Percentiles rank a stretch among this genome's conserved stretches.
Evolutionary conservation across 2,888 invertebrate genomes (phyloP).

Genomic region (Neoscelio sp.): DNA sequence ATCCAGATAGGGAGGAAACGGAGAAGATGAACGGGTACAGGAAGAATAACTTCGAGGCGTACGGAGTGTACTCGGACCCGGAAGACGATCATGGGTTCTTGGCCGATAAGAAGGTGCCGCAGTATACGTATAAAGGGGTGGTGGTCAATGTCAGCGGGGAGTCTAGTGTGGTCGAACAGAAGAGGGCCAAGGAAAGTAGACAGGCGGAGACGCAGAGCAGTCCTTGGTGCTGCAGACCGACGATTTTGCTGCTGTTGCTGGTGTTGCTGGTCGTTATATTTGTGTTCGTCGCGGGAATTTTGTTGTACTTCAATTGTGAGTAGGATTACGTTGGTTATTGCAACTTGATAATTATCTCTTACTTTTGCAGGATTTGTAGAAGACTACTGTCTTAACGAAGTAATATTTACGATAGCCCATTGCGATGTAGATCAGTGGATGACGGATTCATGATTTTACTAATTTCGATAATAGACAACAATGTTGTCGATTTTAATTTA

Average conservation of each 20-base stretch:
- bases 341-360: too few relatives aligned
- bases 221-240: constrained; percentile 86
- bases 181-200: constrained; percentile 77
- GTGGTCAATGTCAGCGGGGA: constrained; percentile 82
- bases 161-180: constrained; percentile 81
- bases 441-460: too few relatives aligned
- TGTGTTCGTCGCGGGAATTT: constrained; percentile 85
- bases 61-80: constrained; percentile 81
- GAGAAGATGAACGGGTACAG: constrained; percentile 81
- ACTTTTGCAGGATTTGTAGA: too few relatives aligned
- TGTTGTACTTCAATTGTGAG: constrained; percentile 87
- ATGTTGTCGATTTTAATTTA: too few relatives aligned
- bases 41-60: constrained; percentile 82
- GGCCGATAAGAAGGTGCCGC: constrained; percentile 79
- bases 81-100: constrained; percentile 82
- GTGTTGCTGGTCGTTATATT: constrained; percentile 85
- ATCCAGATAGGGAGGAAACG: constrained; percentile 74
- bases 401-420: too few relatives aligned
- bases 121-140: constrained; percentile 81
- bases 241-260: constrained; percentile 85
- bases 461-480: too few relatives aligned
- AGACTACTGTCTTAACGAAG: too few relatives aligned
- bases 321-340: constrained; percentile 68
- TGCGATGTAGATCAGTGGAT: too few relatives aligned
- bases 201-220: constrained; percentile 82